Evolutionary conservation across 2,888 invertebrate species (phyloP), one percentile per base, ranked within the genome.

Genomic region (Stenodema calcarata): DNA sequence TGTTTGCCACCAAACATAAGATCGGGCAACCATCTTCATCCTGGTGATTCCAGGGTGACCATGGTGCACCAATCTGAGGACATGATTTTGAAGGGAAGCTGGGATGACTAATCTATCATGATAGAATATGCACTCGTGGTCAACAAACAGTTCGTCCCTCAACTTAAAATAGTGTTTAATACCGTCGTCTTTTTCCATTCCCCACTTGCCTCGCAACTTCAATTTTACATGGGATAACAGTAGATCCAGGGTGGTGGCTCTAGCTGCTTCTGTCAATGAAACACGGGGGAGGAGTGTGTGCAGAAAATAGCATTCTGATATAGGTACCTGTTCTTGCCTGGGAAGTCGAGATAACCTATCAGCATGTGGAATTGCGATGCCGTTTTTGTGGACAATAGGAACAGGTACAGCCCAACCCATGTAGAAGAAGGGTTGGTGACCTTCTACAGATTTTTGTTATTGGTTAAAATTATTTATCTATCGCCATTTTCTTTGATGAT

Each of bases 341-440:
- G 81, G 81, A 0, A 81, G 18, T 18, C 81, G 23, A 28, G 81
- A 81, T n/a, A 81, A 28, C 0, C 30, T 30, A 16, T 81, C 81
- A 28, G 62, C 62, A 27, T 81, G 81, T 1, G 81, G 81, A n/a
- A 62, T 81, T 12, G 23, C 12, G 2, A 27, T 81, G 47, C 81
- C 62, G n/a, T n/a, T 81, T 41, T 81, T 73, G 44, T 69, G 42
- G 1, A 83, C n/a, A n/a, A n/a, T n/a, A n/a, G n/a, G n/a, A n/a
- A n/a, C n/a, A n/a, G n/a, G n/a, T n/a, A n/a, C n/a, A n/a, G n/a
- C n/a, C n/a, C n/a, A n/a, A n/a, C n/a, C n/a, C n/a, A n/a, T n/a
- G n/a, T n/a, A n/a, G n/a, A n/a, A n/a, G n/a, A n/a, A n/a, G n/a
- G n/a, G n/a, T n/a, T n/a, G n/a, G n/a, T n/a, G n/a, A n/a, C n/a